phyloP scores from a whole-genome alignment of 2,113 vertebrate genomes.

The Galemys pyrenaicus region DNA sequence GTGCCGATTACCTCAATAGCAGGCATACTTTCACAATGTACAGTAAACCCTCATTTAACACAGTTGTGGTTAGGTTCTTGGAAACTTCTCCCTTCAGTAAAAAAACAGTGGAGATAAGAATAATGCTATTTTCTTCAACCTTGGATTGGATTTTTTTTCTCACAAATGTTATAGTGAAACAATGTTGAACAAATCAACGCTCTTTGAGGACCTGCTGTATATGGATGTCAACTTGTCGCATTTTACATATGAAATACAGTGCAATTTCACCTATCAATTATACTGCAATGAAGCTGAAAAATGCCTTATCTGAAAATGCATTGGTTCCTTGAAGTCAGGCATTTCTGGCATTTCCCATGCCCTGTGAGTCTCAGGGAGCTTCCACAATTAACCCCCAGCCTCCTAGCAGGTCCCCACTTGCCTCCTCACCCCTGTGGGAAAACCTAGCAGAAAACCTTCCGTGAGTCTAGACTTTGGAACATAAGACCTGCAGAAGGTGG shows the following conservation, averaged over 20 bases:
- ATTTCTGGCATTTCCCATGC: background rate
- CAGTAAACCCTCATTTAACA: background rate
- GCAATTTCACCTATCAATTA: background rate
- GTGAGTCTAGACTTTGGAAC: background rate
- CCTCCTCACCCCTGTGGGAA: background rate
- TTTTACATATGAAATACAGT: background rate
- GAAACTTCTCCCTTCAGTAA: background rate
- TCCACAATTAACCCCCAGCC: background rate
- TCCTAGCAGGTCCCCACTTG: background rate
- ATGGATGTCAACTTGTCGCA: accelerated
- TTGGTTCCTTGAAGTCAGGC: background rate
- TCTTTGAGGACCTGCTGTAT: background rate
- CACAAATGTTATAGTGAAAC: background rate
- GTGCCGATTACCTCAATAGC: background rate
- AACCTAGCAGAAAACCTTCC: background rate
- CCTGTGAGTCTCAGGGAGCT: background rate
- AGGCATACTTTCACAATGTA: background rate
- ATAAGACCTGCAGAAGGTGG: background rate
- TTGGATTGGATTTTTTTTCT: background rate
- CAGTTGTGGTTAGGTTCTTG: background rate
- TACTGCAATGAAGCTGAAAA: background rate
- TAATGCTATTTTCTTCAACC: background rate
- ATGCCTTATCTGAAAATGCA: background rate
- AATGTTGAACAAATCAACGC: background rate
- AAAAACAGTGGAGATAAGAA: background rate